Base-by-base conservation (phyloP, 2,888 invertebrate genomes). In the Ptilodon capucinus region DNA sequence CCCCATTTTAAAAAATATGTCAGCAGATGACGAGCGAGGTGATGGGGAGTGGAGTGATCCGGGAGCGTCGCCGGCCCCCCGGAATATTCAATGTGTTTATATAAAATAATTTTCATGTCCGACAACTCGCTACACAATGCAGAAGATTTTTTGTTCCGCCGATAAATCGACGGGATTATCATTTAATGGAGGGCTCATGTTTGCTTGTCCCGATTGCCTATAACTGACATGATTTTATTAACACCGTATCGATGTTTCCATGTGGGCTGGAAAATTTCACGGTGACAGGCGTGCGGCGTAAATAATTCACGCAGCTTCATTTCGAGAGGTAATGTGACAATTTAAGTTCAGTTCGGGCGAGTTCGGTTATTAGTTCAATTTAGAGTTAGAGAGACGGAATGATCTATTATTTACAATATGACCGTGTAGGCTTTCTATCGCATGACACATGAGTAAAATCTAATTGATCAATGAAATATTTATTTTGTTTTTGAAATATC, bases 111-210 rank as follows among this genome's bases (percentile, higher is more conserved):
- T 89, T 91, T 87, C 88, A 81, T 90, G 90, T 90, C 85, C 85
- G 86, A 90, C 91, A 90, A 89, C 83, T 88, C 83, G 68, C 81
- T 69, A 84, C 84, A 90, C 90, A 91, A 91, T 87, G 71, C 74
- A 75, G 80, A 74, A 81, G 80, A 85, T 90, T 90, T 91, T 91
- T 90, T 89, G 84, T 83, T 80, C 76, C 64, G 79, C 71, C 89
- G 81, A 90, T 91, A 90, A 88, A 91, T 91, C 89, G 90, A 84
- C 73, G 74, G 90, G 90, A 91, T 91, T 91, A 91, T 89, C 88
- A 87, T 89, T 89, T 90, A 91, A 90, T 90, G 90, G 88, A 87
- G 88, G 90, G 90, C 88, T 90, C 90, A 86, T 90, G 89, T 90
- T 85, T 80, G 82, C 84, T 84, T 84, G 87, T 86, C 84, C 82